A percentile compares a stretch with the other conserved stretches of the same genome.
Conservation (phyloP, 2,113 vertebrate species). For the Oncorhynchus clarkii region DNA sequence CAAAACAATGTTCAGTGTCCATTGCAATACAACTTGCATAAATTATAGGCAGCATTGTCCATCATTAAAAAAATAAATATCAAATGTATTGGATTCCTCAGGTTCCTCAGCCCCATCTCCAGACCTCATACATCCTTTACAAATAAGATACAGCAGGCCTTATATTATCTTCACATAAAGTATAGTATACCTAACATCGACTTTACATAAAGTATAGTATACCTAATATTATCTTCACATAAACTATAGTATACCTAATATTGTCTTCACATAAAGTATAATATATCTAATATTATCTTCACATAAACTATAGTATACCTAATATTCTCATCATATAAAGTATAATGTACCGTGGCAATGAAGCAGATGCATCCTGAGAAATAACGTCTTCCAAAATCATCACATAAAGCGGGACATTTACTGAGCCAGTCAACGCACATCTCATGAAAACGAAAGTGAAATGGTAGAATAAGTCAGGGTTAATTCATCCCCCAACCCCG, state of each 20-base stretch:
- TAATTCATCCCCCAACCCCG: constrained; percentile 16
- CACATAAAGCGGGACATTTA: constrained; percentile 85
- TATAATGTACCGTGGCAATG: constrained; percentile 89
- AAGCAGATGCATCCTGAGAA: constrained; percentile 97
- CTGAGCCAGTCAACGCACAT: constrained; percentile 81
- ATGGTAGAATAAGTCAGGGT: constrained; percentile 32
- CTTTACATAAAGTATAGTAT: no score
- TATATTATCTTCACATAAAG: constrained; percentile 71
- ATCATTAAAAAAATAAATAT: constrained; percentile 99
- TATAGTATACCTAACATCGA: no score
- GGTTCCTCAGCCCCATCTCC: constrained; percentile 84
- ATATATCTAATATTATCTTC: constrained; percentile 59
- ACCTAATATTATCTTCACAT: no score
- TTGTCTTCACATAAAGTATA: constrained; percentile 83
- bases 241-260: constrained; percentile 53
- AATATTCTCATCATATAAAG: constrained; percentile 49
- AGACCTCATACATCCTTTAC: constrained; percentile 84
- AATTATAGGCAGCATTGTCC: constrained; percentile 94
- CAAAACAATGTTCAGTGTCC: constrained; percentile 88
- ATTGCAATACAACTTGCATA: constrained; percentile 99
- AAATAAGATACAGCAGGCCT: constrained; percentile 80
- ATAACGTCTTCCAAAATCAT: constrained; percentile 84
- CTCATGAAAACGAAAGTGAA: constrained; percentile 72
- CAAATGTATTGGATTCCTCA: constrained; percentile 97
- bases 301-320: no score